phyloP scores from a whole-genome alignment of 1,140 invertebrate genomes.

The Subanguina moxae region DNA sequence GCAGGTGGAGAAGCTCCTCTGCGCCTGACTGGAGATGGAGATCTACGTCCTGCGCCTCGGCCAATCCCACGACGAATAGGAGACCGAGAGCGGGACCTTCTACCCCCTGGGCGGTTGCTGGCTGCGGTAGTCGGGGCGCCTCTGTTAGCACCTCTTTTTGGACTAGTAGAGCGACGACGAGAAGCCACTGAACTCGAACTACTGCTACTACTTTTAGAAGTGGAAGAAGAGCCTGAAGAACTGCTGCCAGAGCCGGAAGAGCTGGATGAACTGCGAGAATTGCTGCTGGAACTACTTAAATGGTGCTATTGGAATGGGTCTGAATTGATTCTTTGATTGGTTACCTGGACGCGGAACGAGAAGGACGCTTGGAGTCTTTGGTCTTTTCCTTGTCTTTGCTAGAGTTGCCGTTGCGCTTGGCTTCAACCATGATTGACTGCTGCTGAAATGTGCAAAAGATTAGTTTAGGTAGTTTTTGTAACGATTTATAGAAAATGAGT shows the following conservation, averaged over 20 bases:
- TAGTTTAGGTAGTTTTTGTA: no score
- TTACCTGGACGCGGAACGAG: no score
- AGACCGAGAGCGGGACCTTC: constrained; percentile 43
- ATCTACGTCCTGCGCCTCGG: constrained; percentile 31
- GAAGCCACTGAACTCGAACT: constrained; percentile 48
- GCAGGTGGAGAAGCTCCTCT: constrained; percentile 12
- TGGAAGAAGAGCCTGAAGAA: constrained; percentile 41
- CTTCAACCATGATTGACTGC: no score
- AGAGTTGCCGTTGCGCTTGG: no score
- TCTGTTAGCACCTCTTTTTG: constrained; percentile 54
- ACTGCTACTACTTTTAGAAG: constrained; percentile 35
- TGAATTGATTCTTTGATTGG: no score
- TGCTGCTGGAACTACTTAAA: background rate
- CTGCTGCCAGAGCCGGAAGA: constrained; percentile 62
- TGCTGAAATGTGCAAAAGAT: no score
- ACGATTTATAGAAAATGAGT: no score
- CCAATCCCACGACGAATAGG: constrained; percentile 29
- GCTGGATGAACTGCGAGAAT: constrained; percentile 58
- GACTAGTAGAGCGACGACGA: constrained; percentile 53
- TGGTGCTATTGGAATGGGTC: no score
- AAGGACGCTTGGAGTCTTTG: no score
- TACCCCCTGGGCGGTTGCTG: constrained; percentile 18
- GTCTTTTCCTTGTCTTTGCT: no score
- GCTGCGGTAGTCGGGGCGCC: constrained; percentile 16
- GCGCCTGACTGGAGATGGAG: constrained; percentile 26